Evolutionary conservation across 2,888 invertebrate genomes (phyloP).

Genomic region (Cosmia trapezina): DNA sequence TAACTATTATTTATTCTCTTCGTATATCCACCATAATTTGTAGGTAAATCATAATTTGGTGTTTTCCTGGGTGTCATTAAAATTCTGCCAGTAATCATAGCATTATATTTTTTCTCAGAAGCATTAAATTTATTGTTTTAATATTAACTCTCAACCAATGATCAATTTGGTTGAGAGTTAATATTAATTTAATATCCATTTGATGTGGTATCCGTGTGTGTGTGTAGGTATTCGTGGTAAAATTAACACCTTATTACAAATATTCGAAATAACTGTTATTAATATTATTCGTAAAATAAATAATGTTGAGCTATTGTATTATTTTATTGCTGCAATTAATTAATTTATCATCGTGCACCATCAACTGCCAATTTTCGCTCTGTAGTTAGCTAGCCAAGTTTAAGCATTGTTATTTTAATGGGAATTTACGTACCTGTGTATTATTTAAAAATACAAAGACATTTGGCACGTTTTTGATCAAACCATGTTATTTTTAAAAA

Average conservation of each 20-base stretch:
- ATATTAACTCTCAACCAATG: no score
- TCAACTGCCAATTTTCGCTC: neutral
- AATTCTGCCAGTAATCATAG: neutral
- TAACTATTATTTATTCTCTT: neutral
- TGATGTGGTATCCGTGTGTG: no score
- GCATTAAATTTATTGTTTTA: neutral
- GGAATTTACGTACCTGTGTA: neutral
- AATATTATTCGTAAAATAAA: neutral
- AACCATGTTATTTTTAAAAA: conserved; percentile 2
- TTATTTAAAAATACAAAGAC: neutral
- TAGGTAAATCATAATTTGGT: neutral
- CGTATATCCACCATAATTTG: neutral
- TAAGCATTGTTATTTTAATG: neutral
- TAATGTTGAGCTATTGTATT: neutral
- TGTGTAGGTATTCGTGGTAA: neutral
- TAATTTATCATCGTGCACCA: neutral
- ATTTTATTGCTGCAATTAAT: neutral
- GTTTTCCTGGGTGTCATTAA: neutral
- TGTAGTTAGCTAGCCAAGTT: neutral
- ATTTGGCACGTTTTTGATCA: conserved; percentile 2
- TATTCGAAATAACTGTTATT: neutral
- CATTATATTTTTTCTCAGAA: neutral
- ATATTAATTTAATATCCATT: neutral
- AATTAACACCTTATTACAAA: neutral
- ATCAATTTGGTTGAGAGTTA: neutral